Conservation (phyloP, 2,888 invertebrate species). For the Physocephala rufipes region DNA sequence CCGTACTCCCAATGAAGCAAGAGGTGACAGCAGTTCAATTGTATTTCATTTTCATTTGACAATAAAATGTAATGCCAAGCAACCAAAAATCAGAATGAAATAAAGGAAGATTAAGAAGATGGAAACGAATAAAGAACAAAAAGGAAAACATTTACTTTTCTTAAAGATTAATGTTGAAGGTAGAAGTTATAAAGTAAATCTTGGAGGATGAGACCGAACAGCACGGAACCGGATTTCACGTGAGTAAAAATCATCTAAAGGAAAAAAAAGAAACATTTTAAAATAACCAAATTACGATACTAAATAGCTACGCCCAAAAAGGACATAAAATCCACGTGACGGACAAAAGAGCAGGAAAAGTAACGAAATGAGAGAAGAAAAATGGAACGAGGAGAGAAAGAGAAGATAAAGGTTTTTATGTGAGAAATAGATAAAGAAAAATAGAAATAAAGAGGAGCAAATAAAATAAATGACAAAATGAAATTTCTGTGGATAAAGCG, state of each 20-base stretch:
- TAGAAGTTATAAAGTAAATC: no score
- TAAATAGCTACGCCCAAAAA: conserved; percentile 4
- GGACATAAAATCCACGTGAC: background rate
- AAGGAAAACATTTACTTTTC: conserved; percentile 16
- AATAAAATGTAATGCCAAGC: conserved; percentile 16
- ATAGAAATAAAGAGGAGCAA: background rate
- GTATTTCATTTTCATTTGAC: background rate
- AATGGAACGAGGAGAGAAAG: background rate
- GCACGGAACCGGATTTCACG: conserved; percentile 24
- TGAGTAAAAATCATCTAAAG: background rate
- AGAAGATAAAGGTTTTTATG: conserved; percentile 12
- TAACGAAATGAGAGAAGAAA: background rate
- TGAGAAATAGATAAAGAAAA: background rate
- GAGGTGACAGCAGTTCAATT: conserved; percentile 23
- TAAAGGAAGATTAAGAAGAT: conserved; percentile 2
- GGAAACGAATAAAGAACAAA: background rate
- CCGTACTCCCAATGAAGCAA: background rate
- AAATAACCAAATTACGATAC: background rate
- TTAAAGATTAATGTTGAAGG: background rate
- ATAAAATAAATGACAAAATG: background rate
- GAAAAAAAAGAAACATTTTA: background rate
- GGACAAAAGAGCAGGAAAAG: background rate
- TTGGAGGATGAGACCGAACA: no score
- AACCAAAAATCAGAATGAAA: conserved; percentile 10
- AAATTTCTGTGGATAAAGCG: background rate